These are phyloP conservation scores for Andrena dorsata DNA, from an alignment of 2,888 invertebrate genomes.

Conservation along the genomic window DNA sequence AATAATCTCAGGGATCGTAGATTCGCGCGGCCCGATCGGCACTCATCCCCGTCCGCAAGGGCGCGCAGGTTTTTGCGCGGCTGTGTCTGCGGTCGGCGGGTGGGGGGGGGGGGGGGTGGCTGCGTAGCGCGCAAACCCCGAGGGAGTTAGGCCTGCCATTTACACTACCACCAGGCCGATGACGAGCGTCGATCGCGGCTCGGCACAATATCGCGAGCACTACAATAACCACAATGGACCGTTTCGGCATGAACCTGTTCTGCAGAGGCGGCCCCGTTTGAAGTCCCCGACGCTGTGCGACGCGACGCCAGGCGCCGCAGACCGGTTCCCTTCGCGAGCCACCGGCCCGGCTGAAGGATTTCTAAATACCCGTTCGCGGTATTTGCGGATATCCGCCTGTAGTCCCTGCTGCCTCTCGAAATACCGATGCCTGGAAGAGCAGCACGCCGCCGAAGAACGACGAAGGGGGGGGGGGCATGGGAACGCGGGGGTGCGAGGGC, in stretches of 20 bases:
- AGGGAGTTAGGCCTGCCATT: slow-evolving; percentile 2
- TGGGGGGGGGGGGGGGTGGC: too few relatives aligned
- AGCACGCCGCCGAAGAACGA: slow-evolving; percentile 4
- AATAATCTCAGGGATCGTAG: slow-evolving; percentile 32
- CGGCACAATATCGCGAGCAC: slow-evolving; percentile 47
- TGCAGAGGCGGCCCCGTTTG: slow-evolving; percentile 57
- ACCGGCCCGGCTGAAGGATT: slow-evolving; percentile 25
- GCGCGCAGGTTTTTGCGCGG: neutral
- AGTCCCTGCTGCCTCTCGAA: slow-evolving; percentile 53
- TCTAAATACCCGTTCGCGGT: slow-evolving; percentile 66
- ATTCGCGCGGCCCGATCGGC: neutral
- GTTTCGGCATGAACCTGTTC: slow-evolving; percentile 48
- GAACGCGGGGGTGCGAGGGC: neutral
- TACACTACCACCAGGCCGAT: slow-evolving; percentile 1
- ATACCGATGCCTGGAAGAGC: slow-evolving; percentile 50
- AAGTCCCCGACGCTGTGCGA: slow-evolving; percentile 59
- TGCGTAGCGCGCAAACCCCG: neutral
- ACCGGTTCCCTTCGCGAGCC: slow-evolving; percentile 19
- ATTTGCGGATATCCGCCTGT: slow-evolving; percentile 71
- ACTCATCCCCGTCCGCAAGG: neutral
- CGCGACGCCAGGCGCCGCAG: slow-evolving; percentile 22
- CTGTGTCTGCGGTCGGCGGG: slow-evolving; percentile 17
- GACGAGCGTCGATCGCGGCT: slow-evolving; percentile 23
- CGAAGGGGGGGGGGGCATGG: neutral
- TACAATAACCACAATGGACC: slow-evolving; percentile 60